Percentiles rank a stretch among this genome's conserved stretches.
Conservation (phyloP, 2,113 vertebrate genomes). For the Empidonax traillii region DNA sequence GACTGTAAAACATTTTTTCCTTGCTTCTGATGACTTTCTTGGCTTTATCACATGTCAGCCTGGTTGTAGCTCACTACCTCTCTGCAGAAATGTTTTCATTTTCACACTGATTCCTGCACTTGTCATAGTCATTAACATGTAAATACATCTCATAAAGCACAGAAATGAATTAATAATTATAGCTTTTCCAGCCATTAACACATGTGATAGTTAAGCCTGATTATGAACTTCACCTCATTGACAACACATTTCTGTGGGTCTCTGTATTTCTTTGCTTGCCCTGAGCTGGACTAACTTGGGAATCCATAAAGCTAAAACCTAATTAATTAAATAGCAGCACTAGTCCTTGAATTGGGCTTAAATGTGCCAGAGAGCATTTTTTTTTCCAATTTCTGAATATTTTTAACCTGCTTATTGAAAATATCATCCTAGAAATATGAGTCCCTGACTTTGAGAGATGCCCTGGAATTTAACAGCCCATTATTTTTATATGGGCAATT, state of each 20-base stretch:
- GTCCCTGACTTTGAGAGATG: constrained; percentile 44
- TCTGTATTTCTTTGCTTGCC: constrained; percentile 4
- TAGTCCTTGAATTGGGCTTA: background rate
- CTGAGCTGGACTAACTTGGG: background rate
- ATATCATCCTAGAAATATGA: constrained; percentile 6
- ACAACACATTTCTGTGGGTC: background rate
- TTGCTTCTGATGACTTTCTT: background rate
- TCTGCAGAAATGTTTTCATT: background rate
- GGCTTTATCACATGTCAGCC: background rate
- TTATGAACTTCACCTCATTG: background rate
- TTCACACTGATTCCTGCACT: background rate
- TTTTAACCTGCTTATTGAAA: constrained; percentile 13
- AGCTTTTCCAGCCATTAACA: constrained; percentile 56
- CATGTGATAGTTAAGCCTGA: background rate
- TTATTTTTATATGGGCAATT: constrained; percentile 62
- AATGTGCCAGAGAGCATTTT: background rate
- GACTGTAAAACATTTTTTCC: background rate
- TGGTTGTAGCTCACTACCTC: background rate
- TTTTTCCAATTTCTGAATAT: background rate
- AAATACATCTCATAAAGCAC: constrained; percentile 55
- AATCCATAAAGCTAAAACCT: constrained; percentile 7
- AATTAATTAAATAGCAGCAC: background rate
- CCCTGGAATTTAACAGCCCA: constrained; percentile 59
- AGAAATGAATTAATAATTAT: constrained; percentile 22
- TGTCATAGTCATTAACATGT: constrained; percentile 46